Percentiles rank a stretch among this genome's conserved stretches.
phyloP scores from a whole-genome alignment of 2,113 vertebrate genomes.

The Pyrgilauda ruficollis region DNA sequence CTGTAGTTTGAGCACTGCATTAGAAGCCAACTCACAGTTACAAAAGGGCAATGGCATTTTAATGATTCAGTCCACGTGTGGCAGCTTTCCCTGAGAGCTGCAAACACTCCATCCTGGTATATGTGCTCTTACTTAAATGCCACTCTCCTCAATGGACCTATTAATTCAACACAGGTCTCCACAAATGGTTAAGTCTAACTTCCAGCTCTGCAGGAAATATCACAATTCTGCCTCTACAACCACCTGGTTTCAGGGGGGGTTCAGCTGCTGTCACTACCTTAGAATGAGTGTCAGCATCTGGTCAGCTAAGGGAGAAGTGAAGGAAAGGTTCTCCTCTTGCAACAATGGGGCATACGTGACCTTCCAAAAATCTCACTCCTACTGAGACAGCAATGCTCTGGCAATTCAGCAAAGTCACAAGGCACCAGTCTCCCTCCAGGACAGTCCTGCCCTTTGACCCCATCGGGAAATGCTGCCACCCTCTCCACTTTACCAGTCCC shows the following conservation, averaged over 20 bases:
- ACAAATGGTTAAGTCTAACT: background rate
- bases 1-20: background rate
- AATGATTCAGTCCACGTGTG: background rate
- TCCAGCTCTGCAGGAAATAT: background rate
- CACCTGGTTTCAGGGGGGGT: background rate
- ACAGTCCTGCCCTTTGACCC: background rate
- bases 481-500: background rate
- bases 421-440: background rate
- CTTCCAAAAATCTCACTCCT: background rate
- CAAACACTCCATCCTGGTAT: background rate
- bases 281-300: background rate
- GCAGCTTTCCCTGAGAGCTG: background rate
- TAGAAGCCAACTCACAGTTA: background rate
- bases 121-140: background rate
- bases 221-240: background rate
- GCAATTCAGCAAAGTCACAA: background rate
- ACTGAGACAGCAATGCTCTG: background rate
- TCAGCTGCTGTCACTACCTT: background rate
- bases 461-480: background rate
- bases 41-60: background rate
- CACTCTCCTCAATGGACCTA: background rate
- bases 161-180: background rate
- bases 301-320: background rate
- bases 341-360: fast-evolving
- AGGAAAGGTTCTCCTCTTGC: background rate